Conservation (phyloP, 2,888 invertebrate genomes). For the Eupithecia subfuscata region DNA sequence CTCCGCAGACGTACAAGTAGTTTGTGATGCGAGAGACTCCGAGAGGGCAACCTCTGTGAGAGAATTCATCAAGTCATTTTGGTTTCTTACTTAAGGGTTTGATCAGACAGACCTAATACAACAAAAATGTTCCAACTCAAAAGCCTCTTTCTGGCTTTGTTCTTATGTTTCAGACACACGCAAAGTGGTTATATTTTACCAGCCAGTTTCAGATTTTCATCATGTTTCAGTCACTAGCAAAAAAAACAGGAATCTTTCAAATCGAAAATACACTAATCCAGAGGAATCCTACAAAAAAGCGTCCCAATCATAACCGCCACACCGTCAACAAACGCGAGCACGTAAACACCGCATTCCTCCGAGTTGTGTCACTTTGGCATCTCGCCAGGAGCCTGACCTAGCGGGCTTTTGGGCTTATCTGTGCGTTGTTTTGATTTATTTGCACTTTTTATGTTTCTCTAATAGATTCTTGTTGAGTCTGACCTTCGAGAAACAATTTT, state of each 20-base stretch:
- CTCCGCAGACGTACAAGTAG: constrained; percentile 91
- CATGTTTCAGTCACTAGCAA: not conserved
- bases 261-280: not conserved
- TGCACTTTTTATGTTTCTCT: constrained; percentile 28
- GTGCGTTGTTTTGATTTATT: constrained; percentile 42
- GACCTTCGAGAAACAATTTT: constrained; percentile 26
- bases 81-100: not conserved
- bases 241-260: not conserved
- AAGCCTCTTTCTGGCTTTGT: not conserved
- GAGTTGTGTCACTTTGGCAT: constrained; percentile 76
- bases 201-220: not conserved
- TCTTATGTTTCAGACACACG: not conserved
- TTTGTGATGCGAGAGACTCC: constrained; percentile 89
- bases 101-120: not conserved
- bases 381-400: constrained; percentile 74
- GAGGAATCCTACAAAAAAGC: constrained; percentile 7
- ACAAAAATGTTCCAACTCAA: not conserved
- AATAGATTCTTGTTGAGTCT: constrained; percentile 11
- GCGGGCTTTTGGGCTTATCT: constrained; percentile 48
- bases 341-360: constrained; percentile 77
- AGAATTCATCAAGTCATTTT: constrained; percentile 29
- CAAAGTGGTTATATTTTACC: not conserved
- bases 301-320: constrained; percentile 40
- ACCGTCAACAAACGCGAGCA: constrained; percentile 66
- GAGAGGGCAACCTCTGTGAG: constrained; percentile 77